Base-by-base conservation (phyloP, 64 coral and sea anemone genomes). In the Pachyseris speciosa region DNA sequence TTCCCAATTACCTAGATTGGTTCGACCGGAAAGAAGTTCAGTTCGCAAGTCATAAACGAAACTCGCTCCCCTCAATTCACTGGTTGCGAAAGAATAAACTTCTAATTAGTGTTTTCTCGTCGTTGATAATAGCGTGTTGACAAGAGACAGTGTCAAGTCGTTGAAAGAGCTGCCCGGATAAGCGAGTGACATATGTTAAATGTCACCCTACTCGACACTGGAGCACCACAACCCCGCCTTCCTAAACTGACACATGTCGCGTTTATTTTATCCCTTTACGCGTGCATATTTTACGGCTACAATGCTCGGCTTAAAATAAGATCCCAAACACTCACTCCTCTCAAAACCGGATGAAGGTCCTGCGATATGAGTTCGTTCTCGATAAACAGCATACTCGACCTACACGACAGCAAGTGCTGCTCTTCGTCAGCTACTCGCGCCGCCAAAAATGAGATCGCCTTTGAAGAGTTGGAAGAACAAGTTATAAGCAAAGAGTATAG, bases 101-200 rank as follows among this genome's bases (percentile, higher is more conserved):
- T 59, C 75, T 63, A 81, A 81, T 61, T 61, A 61, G 22, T 61
- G 58, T 37, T 81, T 81, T 81, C 47, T 81, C 52, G 38, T 41
- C 20, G 4, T 37, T 59, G 55, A 36, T 81, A 81, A 81, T 81
- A 51, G 77, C 29, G 51, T 81, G 77, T 81, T 81, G 77, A 81
- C 77, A 81, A 61, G 52, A 10, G 52, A 81, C 51, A 59, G 77
- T 81, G 77, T 61, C 77, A 81, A 81, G 36, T 81, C 77, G 77
- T 63, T 61, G 77, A 81, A 61, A 81, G 36, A 41, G 53, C 77
- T 81, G 75, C 75, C 75, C 75, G 47, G 47, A 81, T 81, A 37
- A 61, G 33, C 8, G 7, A 61, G 28, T 81, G 77, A 81, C 77
- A 81, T 81, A 81, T 61, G 51, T 38, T 81, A 53, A 60, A 34